Percentiles rank a stretch among this genome's conserved stretches.
Evolutionary conservation across 2,113 vertebrate genomes (phyloP).

Genomic region (Myanophis thanlyinensis): DNA sequence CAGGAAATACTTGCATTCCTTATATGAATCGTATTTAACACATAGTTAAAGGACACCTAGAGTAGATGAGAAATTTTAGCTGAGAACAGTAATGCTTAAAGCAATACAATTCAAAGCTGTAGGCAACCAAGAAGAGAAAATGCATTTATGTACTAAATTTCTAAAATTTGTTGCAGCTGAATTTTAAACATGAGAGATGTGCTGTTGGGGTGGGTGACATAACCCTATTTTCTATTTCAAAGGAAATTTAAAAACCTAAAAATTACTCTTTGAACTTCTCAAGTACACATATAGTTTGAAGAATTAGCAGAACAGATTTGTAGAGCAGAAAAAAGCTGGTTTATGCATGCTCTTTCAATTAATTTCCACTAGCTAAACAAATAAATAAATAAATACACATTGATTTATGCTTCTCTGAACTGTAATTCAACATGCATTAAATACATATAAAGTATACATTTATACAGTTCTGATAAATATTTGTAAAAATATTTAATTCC

Average conservation of each 20-base stretch:
- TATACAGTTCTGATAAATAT: background rate
- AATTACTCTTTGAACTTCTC: background rate
- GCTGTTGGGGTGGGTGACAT: background rate
- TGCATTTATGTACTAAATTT: conserved; percentile 20
- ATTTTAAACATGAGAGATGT: conserved; percentile 38
- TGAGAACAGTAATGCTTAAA: conserved; percentile 29
- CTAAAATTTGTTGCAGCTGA: conserved; percentile 29
- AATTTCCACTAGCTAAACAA: background rate
- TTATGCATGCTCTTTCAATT: background rate
- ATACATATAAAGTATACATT: background rate
- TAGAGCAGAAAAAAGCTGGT: background rate
- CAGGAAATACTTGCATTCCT: conserved; percentile 49
- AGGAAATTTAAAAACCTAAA: background rate
- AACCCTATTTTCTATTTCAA: background rate
- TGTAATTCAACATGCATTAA: conserved; percentile 16
- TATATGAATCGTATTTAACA: conserved; percentile 38
- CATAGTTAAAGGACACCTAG: conserved; percentile 37
- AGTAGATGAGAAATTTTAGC: conserved; percentile 44
- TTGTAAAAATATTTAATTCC: conserved; percentile 19
- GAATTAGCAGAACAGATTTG: background rate
- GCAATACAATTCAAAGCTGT: conserved; percentile 18
- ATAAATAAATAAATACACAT: background rate
- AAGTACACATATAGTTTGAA: background rate
- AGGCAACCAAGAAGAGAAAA: conserved; percentile 1
- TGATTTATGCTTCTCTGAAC: background rate